Evolutionary conservation across 2,113 vertebrate species (phyloP).

Genomic region (Muntiacus reevesi): DNA sequence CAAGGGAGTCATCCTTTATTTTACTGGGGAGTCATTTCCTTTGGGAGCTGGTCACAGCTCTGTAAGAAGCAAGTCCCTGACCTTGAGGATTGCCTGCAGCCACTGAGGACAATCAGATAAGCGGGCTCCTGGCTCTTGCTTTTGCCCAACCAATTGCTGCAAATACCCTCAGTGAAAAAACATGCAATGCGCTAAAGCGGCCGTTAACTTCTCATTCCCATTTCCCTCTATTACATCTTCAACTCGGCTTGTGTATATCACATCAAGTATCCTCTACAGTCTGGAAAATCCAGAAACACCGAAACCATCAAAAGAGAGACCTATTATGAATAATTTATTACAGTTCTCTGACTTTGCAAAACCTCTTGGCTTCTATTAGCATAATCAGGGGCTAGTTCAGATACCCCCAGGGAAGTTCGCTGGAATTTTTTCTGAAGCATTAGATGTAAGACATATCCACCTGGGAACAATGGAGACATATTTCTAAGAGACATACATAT

Average conservation of each 20-base stretch:
- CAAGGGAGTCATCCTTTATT: too few species aligned
- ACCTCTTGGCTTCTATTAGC: slow-evolving; percentile 72
- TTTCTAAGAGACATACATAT: slow-evolving; percentile 37
- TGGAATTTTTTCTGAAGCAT: slow-evolving; percentile 37
- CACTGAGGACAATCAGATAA: background rate
- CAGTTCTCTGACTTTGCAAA: slow-evolving; percentile 55
- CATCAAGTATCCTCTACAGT: slow-evolving; percentile 31
- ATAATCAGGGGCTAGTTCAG: slow-evolving; percentile 60
- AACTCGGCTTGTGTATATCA: background rate
- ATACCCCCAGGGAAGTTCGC: slow-evolving; percentile 1
- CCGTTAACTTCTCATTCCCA: background rate
- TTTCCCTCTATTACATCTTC: background rate
- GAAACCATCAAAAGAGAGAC: slow-evolving; percentile 56
- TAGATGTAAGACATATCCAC: slow-evolving; percentile 58
- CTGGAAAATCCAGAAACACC: slow-evolving; percentile 65
- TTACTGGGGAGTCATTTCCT: background rate
- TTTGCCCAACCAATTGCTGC: background rate
- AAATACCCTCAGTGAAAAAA: background rate
- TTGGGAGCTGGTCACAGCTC: background rate
- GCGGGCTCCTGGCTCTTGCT: background rate
- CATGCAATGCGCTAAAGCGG: background rate
- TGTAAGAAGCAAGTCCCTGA: background rate
- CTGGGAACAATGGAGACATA: slow-evolving; percentile 46
- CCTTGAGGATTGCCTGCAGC: background rate
- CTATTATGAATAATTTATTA: slow-evolving; percentile 73